Percentiles rank a stretch among this genome's conserved stretches.
These are phyloP conservation scores for Perizoma flavofasciatum DNA, from an alignment of 2,888 invertebrate genomes.

Conservation along the genomic window DNA sequence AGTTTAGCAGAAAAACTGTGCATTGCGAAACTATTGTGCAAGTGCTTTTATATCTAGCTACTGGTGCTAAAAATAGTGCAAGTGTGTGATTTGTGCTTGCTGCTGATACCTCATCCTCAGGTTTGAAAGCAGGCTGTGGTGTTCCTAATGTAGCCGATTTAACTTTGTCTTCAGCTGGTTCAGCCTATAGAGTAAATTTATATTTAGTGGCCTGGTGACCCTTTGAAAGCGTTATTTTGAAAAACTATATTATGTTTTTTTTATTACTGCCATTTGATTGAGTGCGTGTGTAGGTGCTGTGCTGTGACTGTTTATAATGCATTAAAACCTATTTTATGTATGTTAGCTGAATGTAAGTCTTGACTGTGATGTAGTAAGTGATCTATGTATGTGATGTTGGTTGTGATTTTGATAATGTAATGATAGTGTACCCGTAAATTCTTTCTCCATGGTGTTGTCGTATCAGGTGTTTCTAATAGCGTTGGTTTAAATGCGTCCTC, in stretches of 20 bases:
- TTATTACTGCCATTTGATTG: slow-evolving; percentile 32
- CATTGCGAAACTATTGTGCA: slow-evolving; percentile 44
- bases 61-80: slow-evolving; percentile 31
- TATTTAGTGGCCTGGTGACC: slow-evolving; percentile 65
- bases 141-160: slow-evolving; percentile 67
- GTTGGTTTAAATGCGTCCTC: slow-evolving; percentile 74
- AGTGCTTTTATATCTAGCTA: slow-evolving; percentile 39
- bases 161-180: slow-evolving; percentile 62
- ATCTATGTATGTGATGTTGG: slow-evolving; percentile 3
- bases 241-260: slow-evolving; percentile 3
- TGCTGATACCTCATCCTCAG: slow-evolving; percentile 75
- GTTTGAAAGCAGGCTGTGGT: slow-evolving; percentile 67
- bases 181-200: slow-evolving; percentile 75
- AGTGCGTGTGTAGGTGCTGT: slow-evolving; percentile 38
- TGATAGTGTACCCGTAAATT: slow-evolving; percentile 57
- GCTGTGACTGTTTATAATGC: slow-evolving; percentile 16
- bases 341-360: slow-evolving; percentile 12
- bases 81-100: slow-evolving; percentile 40
- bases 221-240: slow-evolving; percentile 48
- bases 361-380: slow-evolving; percentile 3
- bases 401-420: slow-evolving; percentile 1
- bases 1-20: slow-evolving; percentile 32
- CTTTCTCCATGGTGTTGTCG: slow-evolving; percentile 65
- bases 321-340: not conserved
- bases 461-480: slow-evolving; percentile 65